Evolutionary conservation across 2,113 vertebrate genomes (phyloP).

Genomic region (Columbina picui): DNA sequence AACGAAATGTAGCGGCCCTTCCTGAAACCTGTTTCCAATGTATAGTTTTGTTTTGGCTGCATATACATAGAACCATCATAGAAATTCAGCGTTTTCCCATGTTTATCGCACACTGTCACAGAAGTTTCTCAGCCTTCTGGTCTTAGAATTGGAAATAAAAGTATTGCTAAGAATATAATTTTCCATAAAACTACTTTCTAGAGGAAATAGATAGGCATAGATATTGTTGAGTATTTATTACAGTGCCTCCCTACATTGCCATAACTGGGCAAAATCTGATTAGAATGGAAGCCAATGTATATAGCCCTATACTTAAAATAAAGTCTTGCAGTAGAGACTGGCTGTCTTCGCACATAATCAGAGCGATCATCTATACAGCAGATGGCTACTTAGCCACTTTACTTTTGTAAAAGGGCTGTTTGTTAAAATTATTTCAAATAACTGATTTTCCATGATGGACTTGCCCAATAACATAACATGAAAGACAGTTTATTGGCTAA

Average conservation of each 20-base stretch:
- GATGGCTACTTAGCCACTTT: slow-evolving; percentile 70
- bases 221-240: slow-evolving; percentile 58
- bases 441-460: slow-evolving; percentile 40
- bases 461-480: slow-evolving; percentile 16
- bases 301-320: slow-evolving; percentile 73
- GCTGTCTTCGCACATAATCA: slow-evolving; percentile 68
- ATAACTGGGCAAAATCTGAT: slow-evolving; percentile 66
- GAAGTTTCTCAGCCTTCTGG: slow-evolving; percentile 23
- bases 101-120: slow-evolving; percentile 22
- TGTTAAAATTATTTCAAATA: slow-evolving; percentile 39
- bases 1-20: fast-evolving
- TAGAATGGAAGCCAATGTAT: slow-evolving; percentile 64
- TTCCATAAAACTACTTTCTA: not conserved
- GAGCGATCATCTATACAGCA: slow-evolving; percentile 61
- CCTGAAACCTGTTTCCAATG: not conserved
- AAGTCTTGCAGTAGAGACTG: slow-evolving; percentile 62
- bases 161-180: not conserved
- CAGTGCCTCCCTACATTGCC: slow-evolving; percentile 51
- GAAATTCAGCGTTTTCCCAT: slow-evolving; percentile 9
- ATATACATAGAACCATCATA: not conserved
- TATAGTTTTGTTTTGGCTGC: slow-evolving; percentile 30
- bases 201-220: slow-evolving; percentile 5
- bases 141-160: slow-evolving; percentile 33
- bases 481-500: slow-evolving; percentile 54
- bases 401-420: slow-evolving; percentile 31